Conservation (phyloP, 2,113 vertebrate genomes). For the Rhabdomys dilectus region DNA sequence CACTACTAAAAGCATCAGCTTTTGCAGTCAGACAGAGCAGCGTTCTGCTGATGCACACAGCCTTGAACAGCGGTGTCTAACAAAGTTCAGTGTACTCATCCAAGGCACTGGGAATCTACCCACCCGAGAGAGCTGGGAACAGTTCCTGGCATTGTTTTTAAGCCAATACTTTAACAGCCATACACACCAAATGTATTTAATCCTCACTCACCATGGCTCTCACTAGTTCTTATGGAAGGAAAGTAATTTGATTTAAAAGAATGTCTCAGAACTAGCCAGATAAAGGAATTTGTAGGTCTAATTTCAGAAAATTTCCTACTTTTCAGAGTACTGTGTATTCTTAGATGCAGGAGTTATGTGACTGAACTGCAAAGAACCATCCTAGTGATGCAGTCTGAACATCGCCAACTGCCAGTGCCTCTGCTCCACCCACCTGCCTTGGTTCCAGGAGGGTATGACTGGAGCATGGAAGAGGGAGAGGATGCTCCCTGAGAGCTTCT, state of each 20-base stretch:
- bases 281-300: not conserved
- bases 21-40: not conserved
- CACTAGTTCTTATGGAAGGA: not conserved
- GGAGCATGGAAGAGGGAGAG: slow-evolving; percentile 1
- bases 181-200: not conserved
- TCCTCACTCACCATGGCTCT: not conserved
- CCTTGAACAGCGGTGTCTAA: not conserved
- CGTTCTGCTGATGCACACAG: not conserved
- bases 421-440: not conserved
- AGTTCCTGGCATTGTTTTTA: not conserved
- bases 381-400: not conserved
- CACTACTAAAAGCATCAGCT: not conserved
- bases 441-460: slow-evolving; percentile 23
- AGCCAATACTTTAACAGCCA: not conserved
- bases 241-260: slow-evolving; percentile 21
- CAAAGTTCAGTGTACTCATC: not conserved
- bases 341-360: not conserved
- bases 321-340: not conserved
- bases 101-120: not conserved
- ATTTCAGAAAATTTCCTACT: not conserved
- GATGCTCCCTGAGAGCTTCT: slow-evolving; percentile 44
- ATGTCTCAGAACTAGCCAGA: not conserved
- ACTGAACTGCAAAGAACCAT: not conserved
- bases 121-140: not conserved
- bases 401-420: not conserved